These are phyloP conservation scores for Chelonoidis abingdonii DNA, from an alignment of 2,113 vertebrate species.

Conservation along the genomic window DNA sequence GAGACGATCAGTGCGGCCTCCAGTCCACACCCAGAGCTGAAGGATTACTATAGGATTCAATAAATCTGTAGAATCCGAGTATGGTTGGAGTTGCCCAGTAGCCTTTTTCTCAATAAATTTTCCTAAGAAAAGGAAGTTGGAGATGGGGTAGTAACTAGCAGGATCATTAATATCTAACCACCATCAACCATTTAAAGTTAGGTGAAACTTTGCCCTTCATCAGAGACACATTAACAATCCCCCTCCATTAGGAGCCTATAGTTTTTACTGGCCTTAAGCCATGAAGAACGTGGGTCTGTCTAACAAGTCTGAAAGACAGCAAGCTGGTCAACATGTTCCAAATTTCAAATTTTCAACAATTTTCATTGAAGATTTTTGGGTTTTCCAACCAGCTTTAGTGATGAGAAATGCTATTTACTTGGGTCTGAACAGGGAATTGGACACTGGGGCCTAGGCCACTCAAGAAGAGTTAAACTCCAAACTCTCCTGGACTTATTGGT, in stretches of 20 bases:
- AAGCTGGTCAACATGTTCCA: neutral
- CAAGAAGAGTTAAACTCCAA: neutral
- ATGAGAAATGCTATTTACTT: neutral
- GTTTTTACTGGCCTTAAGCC: too few relatives aligned
- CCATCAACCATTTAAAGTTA: neutral
- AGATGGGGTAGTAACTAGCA: neutral
- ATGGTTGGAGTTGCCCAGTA: neutral
- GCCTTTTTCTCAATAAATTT: neutral
- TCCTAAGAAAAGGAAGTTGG: neutral
- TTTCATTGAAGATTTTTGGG: neutral
- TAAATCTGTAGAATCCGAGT: neutral
- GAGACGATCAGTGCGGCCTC: neutral
- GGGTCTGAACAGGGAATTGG: neutral
- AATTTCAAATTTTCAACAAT: neutral
- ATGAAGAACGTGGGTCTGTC: neutral
- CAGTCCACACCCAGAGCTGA: neutral
- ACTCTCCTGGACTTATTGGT: neutral
- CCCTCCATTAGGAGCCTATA: neutral
- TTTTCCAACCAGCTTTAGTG: neutral
- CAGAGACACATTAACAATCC: neutral
- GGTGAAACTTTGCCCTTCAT: neutral
- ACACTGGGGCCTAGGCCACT: neutral
- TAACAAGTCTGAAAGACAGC: neutral
- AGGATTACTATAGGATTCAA: neutral
- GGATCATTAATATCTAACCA: neutral